phyloP scores from a whole-genome alignment of 1,140 invertebrate species.

The Aricia agestis region DNA sequence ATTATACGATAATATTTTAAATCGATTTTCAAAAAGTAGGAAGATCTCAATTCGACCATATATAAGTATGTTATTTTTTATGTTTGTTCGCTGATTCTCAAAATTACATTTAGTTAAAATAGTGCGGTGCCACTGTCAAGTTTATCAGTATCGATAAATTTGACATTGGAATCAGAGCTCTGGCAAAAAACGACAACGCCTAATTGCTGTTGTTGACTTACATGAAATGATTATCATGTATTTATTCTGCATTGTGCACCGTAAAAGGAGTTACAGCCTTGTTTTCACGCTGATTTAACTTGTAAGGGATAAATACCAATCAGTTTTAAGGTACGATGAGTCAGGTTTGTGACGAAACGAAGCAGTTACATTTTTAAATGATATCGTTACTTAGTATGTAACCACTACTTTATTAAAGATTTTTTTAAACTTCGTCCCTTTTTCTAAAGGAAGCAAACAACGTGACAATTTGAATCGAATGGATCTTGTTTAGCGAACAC shows the following conservation, averaged over 20 bases:
- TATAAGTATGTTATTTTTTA: no score
- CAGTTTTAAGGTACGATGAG: background rate
- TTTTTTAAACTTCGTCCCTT: no score
- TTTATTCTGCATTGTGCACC: constrained; percentile 9
- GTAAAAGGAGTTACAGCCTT: background rate
- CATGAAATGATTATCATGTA: background rate
- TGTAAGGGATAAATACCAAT: background rate
- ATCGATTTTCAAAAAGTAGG: no score
- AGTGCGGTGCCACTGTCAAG: background rate
- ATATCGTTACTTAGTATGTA: background rate
- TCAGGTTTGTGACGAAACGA: background rate
- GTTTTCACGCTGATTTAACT: constrained; percentile 5
- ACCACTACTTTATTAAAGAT: no score
- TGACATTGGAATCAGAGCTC: background rate
- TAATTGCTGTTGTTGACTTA: background rate
- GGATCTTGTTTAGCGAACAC: background rate
- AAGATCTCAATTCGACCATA: no score
- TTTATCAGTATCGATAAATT: background rate
- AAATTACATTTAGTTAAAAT: background rate
- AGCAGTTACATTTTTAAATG: background rate
- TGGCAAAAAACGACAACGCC: background rate
- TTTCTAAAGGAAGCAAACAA: no score
- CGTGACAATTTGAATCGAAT: background rate
- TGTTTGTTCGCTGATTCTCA: no score
- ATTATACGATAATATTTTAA: no score